phyloP scores from a whole-genome alignment of 2,797 vertebrate genomes.

The Borostomias antarcticus region DNA sequence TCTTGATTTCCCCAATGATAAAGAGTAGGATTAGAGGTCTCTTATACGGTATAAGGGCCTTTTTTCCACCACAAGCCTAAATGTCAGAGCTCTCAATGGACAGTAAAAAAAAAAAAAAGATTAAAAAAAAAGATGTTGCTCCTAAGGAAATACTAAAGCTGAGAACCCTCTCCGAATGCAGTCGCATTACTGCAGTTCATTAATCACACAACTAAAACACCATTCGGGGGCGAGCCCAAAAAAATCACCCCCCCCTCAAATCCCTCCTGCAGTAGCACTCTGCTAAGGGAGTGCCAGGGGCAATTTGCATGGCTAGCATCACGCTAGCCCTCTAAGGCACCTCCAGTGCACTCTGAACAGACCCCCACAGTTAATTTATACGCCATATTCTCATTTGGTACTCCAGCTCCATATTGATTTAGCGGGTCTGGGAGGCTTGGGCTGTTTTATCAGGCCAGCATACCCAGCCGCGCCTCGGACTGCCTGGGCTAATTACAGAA shows the following conservation, averaged over 20 bases:
- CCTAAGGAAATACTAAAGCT: slow-evolving; percentile 21
- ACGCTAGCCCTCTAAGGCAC: slow-evolving; percentile 30
- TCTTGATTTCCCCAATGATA: too few relatives aligned
- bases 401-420: slow-evolving; percentile 57
- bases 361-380: slow-evolving; percentile 41
- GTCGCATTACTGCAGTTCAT: slow-evolving; percentile 53
- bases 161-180: too few relatives aligned
- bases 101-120: neutral
- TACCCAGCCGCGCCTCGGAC: slow-evolving; percentile 19
- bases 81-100: too few relatives aligned
- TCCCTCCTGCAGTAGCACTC: neutral
- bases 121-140: slow-evolving; percentile 22
- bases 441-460: slow-evolving; percentile 48
- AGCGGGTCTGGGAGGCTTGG: slow-evolving; percentile 43
- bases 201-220: slow-evolving; percentile 47
- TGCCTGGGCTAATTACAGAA: slow-evolving; percentile 44
- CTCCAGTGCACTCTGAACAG: slow-evolving; percentile 28
- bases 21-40: too few relatives aligned
- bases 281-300: neutral
- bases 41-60: too few relatives aligned
- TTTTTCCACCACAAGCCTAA: too few relatives aligned
- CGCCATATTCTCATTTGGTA: slow-evolving; percentile 53
- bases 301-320: slow-evolving; percentile 18
- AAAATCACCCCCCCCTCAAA: neutral
- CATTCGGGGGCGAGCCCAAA: slow-evolving; percentile 43